Evolutionary conservation across 1,140 invertebrate genomes (phyloP).

Genomic region (Samia ricini): DNA sequence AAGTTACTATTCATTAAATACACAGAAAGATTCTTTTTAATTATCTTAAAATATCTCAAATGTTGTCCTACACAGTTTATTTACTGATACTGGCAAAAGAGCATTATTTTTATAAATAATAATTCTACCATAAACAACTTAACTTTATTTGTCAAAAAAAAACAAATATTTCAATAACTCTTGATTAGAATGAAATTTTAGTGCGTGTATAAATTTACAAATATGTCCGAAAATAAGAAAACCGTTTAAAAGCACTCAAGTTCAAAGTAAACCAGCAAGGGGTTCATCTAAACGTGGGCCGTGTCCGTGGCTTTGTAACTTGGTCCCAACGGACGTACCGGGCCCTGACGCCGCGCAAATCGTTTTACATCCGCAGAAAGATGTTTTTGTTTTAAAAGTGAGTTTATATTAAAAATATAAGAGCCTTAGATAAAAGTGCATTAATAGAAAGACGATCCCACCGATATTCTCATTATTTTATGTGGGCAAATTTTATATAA

Average conservation of each 20-base stretch:
- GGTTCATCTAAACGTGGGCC: slow-evolving; percentile 19
- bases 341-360: slow-evolving; percentile 37
- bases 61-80: no score
- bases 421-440: neutral
- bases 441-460: no score
- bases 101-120: no score
- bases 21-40: no score
- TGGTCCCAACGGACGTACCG: slow-evolving; percentile 53
- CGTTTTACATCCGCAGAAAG: slow-evolving; percentile 58
- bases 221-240: slow-evolving; percentile 7
- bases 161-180: neutral
- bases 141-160: neutral
- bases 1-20: no score
- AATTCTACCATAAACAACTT: neutral
- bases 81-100: no score
- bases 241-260: slow-evolving; percentile 14
- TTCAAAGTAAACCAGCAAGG: slow-evolving; percentile 4
- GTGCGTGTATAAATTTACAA: neutral
- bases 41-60: no score
- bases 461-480: no score
- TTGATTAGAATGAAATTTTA: neutral
- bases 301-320: slow-evolving; percentile 52
- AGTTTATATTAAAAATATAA: neutral
- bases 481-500: no score
- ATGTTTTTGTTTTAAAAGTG: slow-evolving; percentile 68